Base-by-base conservation (phyloP, 1,140 invertebrate species). In the Polypedilum pembai region DNA sequence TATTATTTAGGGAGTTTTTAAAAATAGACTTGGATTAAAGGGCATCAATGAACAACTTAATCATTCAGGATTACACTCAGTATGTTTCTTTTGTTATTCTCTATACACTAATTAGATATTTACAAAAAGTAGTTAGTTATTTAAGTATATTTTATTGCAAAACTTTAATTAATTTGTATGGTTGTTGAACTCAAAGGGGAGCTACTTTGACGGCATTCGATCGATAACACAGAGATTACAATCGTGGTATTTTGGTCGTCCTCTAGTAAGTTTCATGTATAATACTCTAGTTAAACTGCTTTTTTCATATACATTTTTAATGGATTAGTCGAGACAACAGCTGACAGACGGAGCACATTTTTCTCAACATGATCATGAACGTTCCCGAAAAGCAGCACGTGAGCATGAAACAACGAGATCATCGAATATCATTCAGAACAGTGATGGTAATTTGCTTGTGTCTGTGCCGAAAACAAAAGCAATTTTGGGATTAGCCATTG, bases 401-500 rank as follows among this genome's bases (percentile, higher is more conserved):
- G 24, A 69, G 4, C 65, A 69, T 18, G 65, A 69, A 69, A 69
- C 20, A 69, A 69, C 20, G 65, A 18, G 65, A 18, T 18, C 85
- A 4, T 85, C 85, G 41, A 80, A 87, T 76, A 88, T 92, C 56
- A 87, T 90, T 75, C 85, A 88, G 40, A 91, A 92, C 81, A 87
- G 90, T 78, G 89, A 92, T 79, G 91, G 91, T 40, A 90, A 91
- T 81, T 85, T 92, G 74, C 85, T 90, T 77, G 89, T 92, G 76
- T 90, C 87, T 45, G 90, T 93, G 45, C 91, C 88, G 80, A 96
- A 96, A 82, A 92, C 89, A 8, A 94, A 94, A 83, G 91, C 93
- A 8, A 92, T 93, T 76, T 85, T 96, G 69, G 94, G 95, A 45
- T 93, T 97, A 76, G 94, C 94, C n/a, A 96, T 97, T 76, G 94